Evolutionary conservation across 2,888 invertebrate genomes (phyloP).

Genomic region (Phaonia tiefii): DNA sequence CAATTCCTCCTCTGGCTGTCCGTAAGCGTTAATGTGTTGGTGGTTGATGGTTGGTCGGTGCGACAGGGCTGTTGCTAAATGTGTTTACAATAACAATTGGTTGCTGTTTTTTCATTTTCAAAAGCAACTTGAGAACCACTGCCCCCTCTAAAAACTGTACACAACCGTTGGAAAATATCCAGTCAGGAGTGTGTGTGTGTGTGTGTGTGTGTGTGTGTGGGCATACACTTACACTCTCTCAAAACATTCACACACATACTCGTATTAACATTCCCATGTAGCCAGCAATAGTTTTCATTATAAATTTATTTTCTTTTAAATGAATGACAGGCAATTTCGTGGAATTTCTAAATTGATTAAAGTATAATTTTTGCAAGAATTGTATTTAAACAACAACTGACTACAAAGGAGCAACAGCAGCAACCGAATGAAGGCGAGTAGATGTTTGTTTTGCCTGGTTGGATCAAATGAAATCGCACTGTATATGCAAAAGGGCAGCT

Average conservation of each 20-base stretch:
- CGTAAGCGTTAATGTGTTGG: not conserved
- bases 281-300: slow-evolving; percentile 50
- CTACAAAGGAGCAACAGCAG: slow-evolving; percentile 55
- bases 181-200: not conserved
- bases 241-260: too few relatives aligned
- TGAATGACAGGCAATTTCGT: slow-evolving; percentile 65
- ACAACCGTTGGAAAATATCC: not conserved
- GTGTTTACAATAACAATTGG: slow-evolving; percentile 30
- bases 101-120: not conserved
- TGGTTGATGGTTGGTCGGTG: slow-evolving; percentile 10
- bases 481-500: not conserved
- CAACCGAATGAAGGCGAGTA: not conserved
- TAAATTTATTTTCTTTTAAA: slow-evolving; percentile 58
- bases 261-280: too few relatives aligned
- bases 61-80: not conserved
- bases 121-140: not conserved
- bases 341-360: slow-evolving; percentile 66
- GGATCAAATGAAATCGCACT: not conserved
- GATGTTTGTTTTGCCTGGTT: not conserved
- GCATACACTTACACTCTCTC: slow-evolving; percentile 40
- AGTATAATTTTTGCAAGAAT: slow-evolving; percentile 55
- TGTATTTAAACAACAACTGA: slow-evolving; percentile 61
- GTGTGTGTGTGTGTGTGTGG: slow-evolving; percentile 3
- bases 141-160: too few relatives aligned
- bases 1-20: not conserved